Conservation (phyloP, 2,797 vertebrate species). For the Echiichthys vipera region DNA sequence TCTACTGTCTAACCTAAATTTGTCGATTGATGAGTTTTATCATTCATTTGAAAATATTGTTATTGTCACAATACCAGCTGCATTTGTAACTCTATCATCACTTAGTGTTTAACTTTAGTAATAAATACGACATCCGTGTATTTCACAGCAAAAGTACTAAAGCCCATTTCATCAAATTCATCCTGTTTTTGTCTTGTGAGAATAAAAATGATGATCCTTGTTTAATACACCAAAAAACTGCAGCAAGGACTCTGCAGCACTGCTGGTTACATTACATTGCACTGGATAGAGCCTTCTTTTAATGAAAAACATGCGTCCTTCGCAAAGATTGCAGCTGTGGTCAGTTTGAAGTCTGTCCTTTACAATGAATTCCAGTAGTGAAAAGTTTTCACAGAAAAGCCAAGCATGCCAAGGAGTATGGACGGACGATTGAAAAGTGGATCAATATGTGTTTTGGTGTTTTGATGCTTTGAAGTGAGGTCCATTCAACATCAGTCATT, state of each 20-base stretch:
- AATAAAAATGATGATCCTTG: neutral
- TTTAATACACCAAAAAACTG: neutral
- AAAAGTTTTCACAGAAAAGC: neutral
- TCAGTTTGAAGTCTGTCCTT: neutral
- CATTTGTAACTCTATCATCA: neutral
- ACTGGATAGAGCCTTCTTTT: neutral
- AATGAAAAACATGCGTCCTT: neutral
- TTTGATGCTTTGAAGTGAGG: slow-evolving; percentile 1
- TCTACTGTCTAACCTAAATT: neutral
- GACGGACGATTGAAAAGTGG: neutral
- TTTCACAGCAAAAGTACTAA: neutral
- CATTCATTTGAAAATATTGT: neutral
- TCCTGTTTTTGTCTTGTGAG: neutral
- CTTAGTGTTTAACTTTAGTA: neutral
- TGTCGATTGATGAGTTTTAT: neutral
- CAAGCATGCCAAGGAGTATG: fast-evolving
- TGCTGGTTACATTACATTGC: neutral
- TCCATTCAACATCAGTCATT: slow-evolving; percentile 2
- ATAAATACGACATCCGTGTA: neutral
- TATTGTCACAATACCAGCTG: slow-evolving; percentile 1
- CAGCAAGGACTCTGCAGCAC: neutral
- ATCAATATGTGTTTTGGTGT: neutral
- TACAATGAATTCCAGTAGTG: neutral
- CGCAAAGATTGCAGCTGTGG: neutral
- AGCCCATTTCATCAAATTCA: neutral